Evolutionary conservation across 2,888 invertebrate species (phyloP).

Genomic region (Dioctria linearis): DNA sequence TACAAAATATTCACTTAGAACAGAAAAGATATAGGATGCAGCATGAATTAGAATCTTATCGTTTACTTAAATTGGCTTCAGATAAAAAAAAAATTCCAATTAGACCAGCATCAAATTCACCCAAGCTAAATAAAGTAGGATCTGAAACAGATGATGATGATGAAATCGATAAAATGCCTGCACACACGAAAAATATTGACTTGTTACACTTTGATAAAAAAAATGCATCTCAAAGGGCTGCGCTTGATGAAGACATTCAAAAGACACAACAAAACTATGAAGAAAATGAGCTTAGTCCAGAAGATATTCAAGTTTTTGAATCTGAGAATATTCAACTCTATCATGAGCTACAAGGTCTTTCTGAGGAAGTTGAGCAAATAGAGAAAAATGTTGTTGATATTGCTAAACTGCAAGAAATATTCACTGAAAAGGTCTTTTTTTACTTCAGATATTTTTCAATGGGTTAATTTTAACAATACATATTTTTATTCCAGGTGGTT

Average conservation of each 20-base stretch:
- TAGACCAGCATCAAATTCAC: conserved; percentile 63
- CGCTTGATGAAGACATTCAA: conserved; percentile 63
- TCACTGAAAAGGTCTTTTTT: conserved; percentile 86
- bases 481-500: conserved; percentile 75
- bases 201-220: conserved; percentile 60
- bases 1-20: conserved; percentile 90
- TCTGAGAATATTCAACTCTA: conserved; percentile 90
- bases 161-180: conserved; percentile 57
- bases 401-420: conserved; percentile 94
- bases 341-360: conserved; percentile 89
- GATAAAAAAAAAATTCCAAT: conserved; percentile 67
- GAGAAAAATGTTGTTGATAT: conserved; percentile 96
- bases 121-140: conserved; percentile 4
- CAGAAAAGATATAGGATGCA: conserved; percentile 91
- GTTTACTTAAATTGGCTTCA: conserved; percentile 80
- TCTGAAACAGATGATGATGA: conserved; percentile 62
- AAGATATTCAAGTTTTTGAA: conserved; percentile 94
- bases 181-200: conserved; percentile 36
- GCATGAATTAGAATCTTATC: conserved; percentile 86
- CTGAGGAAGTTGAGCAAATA: conserved; percentile 92
- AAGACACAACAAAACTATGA: conserved; percentile 67
- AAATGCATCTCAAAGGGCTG: conserved; percentile 66
- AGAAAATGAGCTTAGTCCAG: conserved; percentile 82
- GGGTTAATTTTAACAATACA: not conserved
- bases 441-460: not conserved